A percentile compares a stretch with the other conserved stretches of the same genome.
These are phyloP conservation scores for Oncopodura yosiiana DNA, from an alignment of 1,140 invertebrate genomes.

Conservation along the genomic window DNA sequence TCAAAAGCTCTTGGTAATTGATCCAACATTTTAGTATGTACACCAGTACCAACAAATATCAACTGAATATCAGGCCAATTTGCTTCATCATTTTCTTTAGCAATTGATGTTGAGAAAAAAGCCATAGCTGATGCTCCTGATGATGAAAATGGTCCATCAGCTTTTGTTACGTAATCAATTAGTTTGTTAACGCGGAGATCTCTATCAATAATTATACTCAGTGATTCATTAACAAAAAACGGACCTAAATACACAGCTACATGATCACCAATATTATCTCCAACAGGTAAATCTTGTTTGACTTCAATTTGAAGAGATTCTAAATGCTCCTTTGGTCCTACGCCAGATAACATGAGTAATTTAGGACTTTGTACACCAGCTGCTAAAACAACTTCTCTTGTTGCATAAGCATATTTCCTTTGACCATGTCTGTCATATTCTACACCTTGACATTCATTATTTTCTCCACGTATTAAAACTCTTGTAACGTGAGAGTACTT, in stretches of 20 bases:
- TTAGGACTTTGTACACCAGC: conserved; percentile 13
- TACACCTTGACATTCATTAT: conserved; percentile 15
- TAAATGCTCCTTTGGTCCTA: conserved; percentile 1
- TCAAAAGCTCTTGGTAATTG: conserved; percentile 20
- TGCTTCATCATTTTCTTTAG: conserved; percentile 16
- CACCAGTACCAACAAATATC: not conserved
- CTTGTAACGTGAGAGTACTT: conserved; percentile 14
- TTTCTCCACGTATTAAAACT: conserved; percentile 1
- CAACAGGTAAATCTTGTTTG: conserved; percentile 13
- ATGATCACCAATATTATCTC: conserved; percentile 26
- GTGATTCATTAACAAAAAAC: conserved; percentile 17
- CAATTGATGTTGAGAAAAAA: conserved; percentile 4
- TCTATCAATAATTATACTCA: conserved; percentile 9
- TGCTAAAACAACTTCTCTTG: conserved; percentile 15
- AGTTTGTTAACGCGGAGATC: conserved; percentile 7
- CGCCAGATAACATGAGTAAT: conserved; percentile 7
- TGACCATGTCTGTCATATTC: conserved; percentile 17
- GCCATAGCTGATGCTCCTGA: conserved; percentile 16
- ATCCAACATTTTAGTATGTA: conserved; percentile 4
- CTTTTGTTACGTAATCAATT: not conserved
- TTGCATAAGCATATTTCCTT: conserved; percentile 6
- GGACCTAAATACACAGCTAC: conserved; percentile 18
- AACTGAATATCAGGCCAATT: conserved; percentile 28
- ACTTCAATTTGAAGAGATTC: conserved; percentile 4
- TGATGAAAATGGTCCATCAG: conserved; percentile 13